A percentile compares a stretch with the other conserved stretches of the same genome.
These are phyloP conservation scores for Pteria penguin DNA, from an alignment of 2,888 invertebrate genomes.

Conservation along the genomic window DNA sequence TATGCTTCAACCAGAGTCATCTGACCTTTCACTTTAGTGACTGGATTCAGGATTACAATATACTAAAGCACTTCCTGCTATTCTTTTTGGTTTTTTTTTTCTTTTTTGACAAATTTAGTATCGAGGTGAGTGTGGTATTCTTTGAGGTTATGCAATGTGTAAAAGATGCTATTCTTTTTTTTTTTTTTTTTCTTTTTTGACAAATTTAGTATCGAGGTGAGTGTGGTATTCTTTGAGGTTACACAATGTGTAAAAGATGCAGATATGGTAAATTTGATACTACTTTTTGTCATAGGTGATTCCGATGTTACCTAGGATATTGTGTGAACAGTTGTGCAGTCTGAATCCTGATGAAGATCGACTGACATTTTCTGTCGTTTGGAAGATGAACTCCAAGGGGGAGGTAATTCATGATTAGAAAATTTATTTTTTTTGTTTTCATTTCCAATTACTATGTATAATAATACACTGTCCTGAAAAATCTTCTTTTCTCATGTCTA, in stretches of 20 bases:
- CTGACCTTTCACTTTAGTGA: no score
- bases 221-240: background rate
- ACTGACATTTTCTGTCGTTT: conserved; percentile 93
- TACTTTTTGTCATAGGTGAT: conserved; percentile 83
- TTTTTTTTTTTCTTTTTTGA: no score
- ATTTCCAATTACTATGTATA: no score
- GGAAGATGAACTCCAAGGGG: conserved; percentile 89
- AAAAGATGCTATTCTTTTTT: no score
- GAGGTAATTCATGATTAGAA: no score
- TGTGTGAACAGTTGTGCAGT: conserved; percentile 85
- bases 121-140: background rate
- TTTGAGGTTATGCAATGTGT: background rate
- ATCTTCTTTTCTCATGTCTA: no score
- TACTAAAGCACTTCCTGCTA: no score
- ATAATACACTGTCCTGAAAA: no score
- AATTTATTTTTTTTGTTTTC: no score
- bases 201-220: background rate
- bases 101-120: background rate
- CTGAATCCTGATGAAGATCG: conserved; percentile 81
- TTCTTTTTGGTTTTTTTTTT: no score
- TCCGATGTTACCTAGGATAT: conserved; percentile 94
- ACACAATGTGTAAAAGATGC: background rate
- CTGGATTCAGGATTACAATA: no score
- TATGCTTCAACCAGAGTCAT: no score
- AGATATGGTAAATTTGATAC: background rate